phyloP scores from a whole-genome alignment of 2,888 invertebrate genomes.

The Himalopsyche japonica region DNA sequence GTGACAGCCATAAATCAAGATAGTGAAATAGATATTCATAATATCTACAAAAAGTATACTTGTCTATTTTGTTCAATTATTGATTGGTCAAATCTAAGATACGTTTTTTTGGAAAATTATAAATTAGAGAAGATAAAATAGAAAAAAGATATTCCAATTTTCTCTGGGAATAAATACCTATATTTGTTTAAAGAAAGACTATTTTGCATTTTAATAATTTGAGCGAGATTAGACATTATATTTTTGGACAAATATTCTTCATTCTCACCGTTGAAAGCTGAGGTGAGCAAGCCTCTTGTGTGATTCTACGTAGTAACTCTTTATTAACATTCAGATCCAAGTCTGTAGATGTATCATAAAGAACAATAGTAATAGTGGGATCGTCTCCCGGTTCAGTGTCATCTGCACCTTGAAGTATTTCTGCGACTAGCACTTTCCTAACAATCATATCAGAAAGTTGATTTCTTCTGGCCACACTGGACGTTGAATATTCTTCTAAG shows the following conservation, averaged over 20 bases:
- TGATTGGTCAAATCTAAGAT: no score
- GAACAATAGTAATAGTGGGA: constrained; percentile 59
- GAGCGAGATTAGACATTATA: no score
- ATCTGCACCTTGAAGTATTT: constrained; percentile 48
- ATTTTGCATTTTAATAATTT: no score
- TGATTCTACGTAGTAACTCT: constrained; percentile 53
- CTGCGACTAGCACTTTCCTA: constrained; percentile 63
- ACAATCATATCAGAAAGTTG: constrained; percentile 51
- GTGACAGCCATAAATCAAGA: no score
- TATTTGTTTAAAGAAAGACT: no score
- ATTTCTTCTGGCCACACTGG: background rate
- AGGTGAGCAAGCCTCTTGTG: constrained; percentile 24
- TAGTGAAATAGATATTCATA: no score
- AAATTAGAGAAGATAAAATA: no score
- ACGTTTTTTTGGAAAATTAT: no score
- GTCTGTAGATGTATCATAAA: constrained; percentile 67
- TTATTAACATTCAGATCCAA: constrained; percentile 69
- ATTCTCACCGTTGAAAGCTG: constrained; percentile 20
- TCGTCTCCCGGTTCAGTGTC: constrained; percentile 52
- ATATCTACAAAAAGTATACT: no score
- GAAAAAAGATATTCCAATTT: no score
- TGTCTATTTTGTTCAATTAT: no score
- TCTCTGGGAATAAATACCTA: no score
- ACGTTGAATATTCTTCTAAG: constrained; percentile 61
- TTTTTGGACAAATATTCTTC: background rate